Percentiles rank a stretch among this genome's conserved stretches.
Evolutionary conservation across 1,140 invertebrate genomes (phyloP).

Genomic region (Drosophila watanabei): DNA sequence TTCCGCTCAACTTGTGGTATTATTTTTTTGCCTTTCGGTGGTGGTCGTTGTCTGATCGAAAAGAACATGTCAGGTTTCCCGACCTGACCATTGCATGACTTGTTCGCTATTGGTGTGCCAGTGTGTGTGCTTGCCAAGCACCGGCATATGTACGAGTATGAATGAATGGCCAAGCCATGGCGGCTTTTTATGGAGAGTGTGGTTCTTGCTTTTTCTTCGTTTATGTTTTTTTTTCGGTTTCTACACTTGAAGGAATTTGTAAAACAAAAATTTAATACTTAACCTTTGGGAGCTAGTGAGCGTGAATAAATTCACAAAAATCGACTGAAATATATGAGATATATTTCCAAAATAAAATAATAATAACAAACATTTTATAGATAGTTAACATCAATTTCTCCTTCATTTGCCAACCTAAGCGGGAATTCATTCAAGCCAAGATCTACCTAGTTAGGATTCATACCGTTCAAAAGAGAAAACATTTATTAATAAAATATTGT

Average conservation of each 20-base stretch:
- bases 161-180: constrained; percentile 61
- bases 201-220: constrained; percentile 53
- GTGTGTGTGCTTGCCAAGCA: constrained; percentile 49
- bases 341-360: background rate
- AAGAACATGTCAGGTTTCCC: constrained; percentile 75
- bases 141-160: constrained; percentile 52
- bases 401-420: too few species aligned
- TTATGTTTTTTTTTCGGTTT: constrained; percentile 12
- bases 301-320: background rate
- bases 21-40: constrained; percentile 39
- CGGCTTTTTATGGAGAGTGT: constrained; percentile 68
- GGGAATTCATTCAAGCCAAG: too few species aligned
- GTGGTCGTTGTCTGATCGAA: constrained; percentile 75
- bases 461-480: too few species aligned
- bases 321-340: background rate
- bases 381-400: background rate
- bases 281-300: too few species aligned
- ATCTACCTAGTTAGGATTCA: too few species aligned
- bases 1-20: constrained; percentile 1
- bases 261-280: too few species aligned
- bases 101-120: constrained; percentile 14
- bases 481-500: too few species aligned
- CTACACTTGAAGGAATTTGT: constrained; percentile 16
- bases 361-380: background rate
- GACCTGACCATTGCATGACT: constrained; percentile 75